phyloP scores from a whole-genome alignment of 2,888 invertebrate genomes.

The Julus scanicus region DNA sequence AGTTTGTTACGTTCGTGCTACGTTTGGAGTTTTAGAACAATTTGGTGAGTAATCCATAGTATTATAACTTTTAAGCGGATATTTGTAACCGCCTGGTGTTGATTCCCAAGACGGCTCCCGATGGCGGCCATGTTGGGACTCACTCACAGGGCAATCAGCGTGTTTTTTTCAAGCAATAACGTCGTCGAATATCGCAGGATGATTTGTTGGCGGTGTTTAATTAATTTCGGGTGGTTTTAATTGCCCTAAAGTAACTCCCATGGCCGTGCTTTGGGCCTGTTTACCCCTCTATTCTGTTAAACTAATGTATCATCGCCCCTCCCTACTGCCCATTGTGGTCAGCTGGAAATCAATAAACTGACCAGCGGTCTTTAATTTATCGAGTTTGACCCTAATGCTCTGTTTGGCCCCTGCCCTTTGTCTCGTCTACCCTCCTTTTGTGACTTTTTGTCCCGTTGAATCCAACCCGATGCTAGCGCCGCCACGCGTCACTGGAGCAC shows the following conservation, averaged over 20 bases:
- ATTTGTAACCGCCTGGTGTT: background rate
- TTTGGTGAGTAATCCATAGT: background rate
- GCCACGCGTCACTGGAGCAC: background rate
- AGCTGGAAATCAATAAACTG: slow-evolving; percentile 29
- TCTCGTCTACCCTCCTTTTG: background rate
- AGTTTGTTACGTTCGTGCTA: no score
- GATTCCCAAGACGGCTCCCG: background rate
- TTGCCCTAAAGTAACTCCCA: background rate
- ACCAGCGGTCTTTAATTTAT: slow-evolving; percentile 39
- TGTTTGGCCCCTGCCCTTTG: background rate
- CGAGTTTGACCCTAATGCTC: slow-evolving; percentile 30
- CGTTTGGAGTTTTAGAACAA: background rate
- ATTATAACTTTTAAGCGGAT: no score
- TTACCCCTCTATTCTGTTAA: background rate
- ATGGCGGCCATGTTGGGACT: background rate
- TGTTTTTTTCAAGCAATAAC: background rate
- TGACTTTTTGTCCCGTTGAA: background rate
- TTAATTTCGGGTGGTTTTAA: background rate
- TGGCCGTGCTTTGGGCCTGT: background rate
- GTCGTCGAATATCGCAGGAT: background rate
- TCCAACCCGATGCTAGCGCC: slow-evolving; percentile 21
- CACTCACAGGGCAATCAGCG: background rate
- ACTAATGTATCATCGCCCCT: background rate
- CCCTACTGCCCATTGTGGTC: slow-evolving; percentile 14
- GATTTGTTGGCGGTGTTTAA: background rate